Evolutionary conservation across 2,888 invertebrate species (phyloP), one percentile per base, ranked within the genome.

Genomic region (Amaurobius ferox): DNA sequence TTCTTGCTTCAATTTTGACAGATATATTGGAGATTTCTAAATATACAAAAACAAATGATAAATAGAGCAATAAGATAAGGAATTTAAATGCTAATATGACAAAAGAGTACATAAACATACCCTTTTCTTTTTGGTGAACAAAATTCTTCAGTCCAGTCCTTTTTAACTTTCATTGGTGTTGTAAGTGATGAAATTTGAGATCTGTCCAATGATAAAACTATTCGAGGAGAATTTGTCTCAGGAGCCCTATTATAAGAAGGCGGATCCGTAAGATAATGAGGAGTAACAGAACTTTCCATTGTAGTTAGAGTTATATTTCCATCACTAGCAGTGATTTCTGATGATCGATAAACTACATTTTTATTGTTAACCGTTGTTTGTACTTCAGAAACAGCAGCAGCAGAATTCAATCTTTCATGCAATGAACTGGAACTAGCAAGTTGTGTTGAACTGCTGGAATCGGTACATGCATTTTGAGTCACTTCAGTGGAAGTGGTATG

Each of bases 81-180:
- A n/a, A n/a, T n/a, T n/a, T n/a, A n/a, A n/a, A n/a, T n/a, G n/a
- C n/a, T n/a, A n/a, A n/a, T n/a, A n/a, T n/a, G n/a, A n/a, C n/a
- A n/a, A n/a, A n/a, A n/a, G n/a, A n/a, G n/a, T n/a, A n/a, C n/a
- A n/a, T n/a, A n/a, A n/a, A n/a, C n/a, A n/a, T 39, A 85, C 83
- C 83, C 72, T 66, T 85, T 85, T 30, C 83, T 64, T 72, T 55
- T 85, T 1, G 83, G 83, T n/a, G 83, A 85, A 1, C 64, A 13
- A 16, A n/a, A 32, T 19, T 77, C 83, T 40, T 85, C 83, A 39
- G 7, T n/a, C 40, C 39, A 74, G 3, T 16, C 30, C 11, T 23
- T 66, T 44, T n/a, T 68, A 13, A 77, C 66, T 39, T 85, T 85
- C 30, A 72, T 35, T 19, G 83, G 83, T 2, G 83, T 85, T 11